A percentile compares a stretch with the other conserved stretches of the same genome.
Conservation (phyloP, 2,888 invertebrate species). For the Philonicus albiceps region DNA sequence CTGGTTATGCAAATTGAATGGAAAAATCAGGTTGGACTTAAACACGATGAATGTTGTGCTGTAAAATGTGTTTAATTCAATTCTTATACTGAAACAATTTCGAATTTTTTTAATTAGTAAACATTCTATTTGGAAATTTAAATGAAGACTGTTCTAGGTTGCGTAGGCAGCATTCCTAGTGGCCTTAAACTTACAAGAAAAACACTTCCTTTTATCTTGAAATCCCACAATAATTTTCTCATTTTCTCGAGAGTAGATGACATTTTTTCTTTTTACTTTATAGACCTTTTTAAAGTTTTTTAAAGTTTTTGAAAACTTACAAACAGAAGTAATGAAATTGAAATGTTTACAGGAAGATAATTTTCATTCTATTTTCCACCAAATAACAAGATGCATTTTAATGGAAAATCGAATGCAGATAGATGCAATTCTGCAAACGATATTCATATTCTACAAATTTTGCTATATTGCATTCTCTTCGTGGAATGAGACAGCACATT, state of each 20-base stretch:
- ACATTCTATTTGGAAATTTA: not conserved
- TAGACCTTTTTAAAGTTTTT: not conserved
- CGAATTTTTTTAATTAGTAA: not conserved
- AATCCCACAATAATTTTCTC: not conserved
- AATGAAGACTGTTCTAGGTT: not conserved
- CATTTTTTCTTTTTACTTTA: not conserved
- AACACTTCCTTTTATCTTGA: not conserved
- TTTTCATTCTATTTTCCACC: not conserved
- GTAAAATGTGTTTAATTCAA: not conserved
- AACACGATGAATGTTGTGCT: not conserved
- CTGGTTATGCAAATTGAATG: not conserved
- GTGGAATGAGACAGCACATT: not conserved
- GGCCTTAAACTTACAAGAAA: not conserved
- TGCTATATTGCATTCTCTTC: not conserved
- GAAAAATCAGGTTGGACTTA: not conserved
- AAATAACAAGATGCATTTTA: not conserved
- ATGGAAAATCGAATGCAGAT: not conserved
- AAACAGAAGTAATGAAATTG: not conserved
- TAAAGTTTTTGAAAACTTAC: not conserved
- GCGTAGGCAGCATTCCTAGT: not conserved
- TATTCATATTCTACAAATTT: not conserved
- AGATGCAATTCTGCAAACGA: not conserved
- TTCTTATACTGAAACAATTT: not conserved
- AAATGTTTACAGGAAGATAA: not conserved
- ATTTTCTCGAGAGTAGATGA: not conserved